phyloP scores from a whole-genome alignment of 2,113 vertebrate species.

The Misgurnus anguillicaudatus region DNA sequence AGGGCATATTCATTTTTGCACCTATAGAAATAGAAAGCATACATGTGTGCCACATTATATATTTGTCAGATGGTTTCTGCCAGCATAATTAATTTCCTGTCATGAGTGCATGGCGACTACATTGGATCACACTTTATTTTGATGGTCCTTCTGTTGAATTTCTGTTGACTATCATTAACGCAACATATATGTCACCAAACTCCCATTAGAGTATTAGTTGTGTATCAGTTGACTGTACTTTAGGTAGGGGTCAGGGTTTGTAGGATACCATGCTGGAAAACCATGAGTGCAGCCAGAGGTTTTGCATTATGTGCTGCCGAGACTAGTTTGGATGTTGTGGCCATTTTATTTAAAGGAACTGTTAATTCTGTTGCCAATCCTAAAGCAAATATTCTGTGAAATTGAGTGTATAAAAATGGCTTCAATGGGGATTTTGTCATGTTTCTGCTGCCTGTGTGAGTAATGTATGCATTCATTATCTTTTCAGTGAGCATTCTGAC shows the following conservation, averaged over 20 bases:
- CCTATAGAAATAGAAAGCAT: not conserved
- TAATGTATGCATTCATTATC: no score
- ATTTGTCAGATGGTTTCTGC: constrained; percentile 17
- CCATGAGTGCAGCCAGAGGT: constrained; percentile 70
- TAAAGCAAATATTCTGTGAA: constrained; percentile 30
- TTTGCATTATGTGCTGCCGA: constrained; percentile 72
- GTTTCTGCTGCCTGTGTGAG: no score
- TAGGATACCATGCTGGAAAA: constrained; percentile 48
- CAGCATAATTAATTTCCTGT: not conserved
- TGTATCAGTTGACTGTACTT: no score
- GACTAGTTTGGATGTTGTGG: constrained; percentile 74
- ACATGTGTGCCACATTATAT: not conserved
- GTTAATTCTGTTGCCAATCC: constrained; percentile 55
- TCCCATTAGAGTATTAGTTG: no score
- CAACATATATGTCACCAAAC: no score
- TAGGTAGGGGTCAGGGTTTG: no score
- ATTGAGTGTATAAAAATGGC: no score
- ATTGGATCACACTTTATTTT: not conserved
- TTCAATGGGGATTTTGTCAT: no score
- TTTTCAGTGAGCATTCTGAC: not conserved
- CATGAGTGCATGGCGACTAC: not conserved
- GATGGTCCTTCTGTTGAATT: not conserved
- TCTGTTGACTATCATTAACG: no score
- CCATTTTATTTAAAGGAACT: constrained; percentile 54
- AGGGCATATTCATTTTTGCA: not conserved